A percentile compares a stretch with the other conserved stretches of the same genome.
phyloP scores from a whole-genome alignment of 2,797 vertebrate genomes.

The Lindbergichthys nudifrons region DNA sequence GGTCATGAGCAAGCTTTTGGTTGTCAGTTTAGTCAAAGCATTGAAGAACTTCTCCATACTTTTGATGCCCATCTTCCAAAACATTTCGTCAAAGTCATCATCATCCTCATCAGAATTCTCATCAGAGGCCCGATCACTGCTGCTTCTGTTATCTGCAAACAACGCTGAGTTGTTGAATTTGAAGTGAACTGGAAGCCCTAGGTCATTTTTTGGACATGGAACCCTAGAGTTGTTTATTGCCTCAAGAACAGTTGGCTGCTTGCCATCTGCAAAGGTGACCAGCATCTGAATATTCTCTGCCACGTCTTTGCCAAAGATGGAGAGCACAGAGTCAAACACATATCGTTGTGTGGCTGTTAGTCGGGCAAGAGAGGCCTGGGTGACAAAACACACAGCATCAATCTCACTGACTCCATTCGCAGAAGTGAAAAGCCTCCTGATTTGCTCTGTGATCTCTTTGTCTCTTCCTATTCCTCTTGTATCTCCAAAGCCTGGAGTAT shows the following conservation, averaged over 20 bases:
- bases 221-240: conserved; percentile 48
- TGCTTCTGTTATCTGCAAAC: conserved; percentile 47
- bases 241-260: conserved; percentile 55
- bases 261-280: conserved; percentile 64
- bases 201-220: conserved; percentile 48
- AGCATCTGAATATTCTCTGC: conserved; percentile 62
- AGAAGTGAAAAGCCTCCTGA: conserved; percentile 49
- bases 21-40: conserved; percentile 27
- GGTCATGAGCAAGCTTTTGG: conserved; percentile 52
- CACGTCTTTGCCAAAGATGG: conserved; percentile 58
- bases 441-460: not conserved
- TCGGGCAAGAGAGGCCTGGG: conserved; percentile 24
- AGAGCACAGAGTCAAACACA: conserved; percentile 46
- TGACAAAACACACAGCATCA: conserved; percentile 46
- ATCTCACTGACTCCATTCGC: conserved; percentile 37
- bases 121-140: not conserved
- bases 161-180: conserved; percentile 76
- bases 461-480: conserved; percentile 18
- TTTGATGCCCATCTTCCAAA: conserved; percentile 67
- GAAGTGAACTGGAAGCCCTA: conserved; percentile 56
- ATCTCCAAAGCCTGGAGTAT: conserved; percentile 40
- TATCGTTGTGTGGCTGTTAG: conserved; percentile 38
- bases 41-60: not conserved
- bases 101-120: conserved; percentile 41
- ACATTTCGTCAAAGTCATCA: conserved; percentile 63